A percentile compares a stretch with the other conserved stretches of the same genome.
These are phyloP conservation scores for Struthio camelus DNA, from an alignment of 2,113 vertebrate genomes.

Conservation along the genomic window DNA sequence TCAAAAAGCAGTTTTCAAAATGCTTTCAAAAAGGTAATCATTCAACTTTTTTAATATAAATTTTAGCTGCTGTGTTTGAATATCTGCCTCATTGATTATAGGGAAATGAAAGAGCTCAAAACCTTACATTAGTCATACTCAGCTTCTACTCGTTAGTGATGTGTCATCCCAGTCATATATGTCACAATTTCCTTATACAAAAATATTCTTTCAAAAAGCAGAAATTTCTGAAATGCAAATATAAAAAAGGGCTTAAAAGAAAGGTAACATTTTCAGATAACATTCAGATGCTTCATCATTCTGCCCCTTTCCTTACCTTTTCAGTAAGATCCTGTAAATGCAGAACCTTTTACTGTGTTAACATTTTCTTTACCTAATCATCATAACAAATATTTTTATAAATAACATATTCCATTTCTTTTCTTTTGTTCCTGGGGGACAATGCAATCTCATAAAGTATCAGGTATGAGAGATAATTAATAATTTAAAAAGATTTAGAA, in stretches of 20 bases:
- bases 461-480: neutral
- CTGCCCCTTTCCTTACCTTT: neutral
- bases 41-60: neutral
- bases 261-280: neutral
- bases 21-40: neutral
- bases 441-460: neutral
- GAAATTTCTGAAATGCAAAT: neutral
- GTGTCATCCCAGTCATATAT: neutral
- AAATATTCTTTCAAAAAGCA: neutral
- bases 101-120: conserved; percentile 24
- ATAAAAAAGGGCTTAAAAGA: neutral
- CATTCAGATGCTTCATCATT: neutral
- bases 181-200: neutral
- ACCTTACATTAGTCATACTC: neutral
- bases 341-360: conserved; percentile 19
- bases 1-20: neutral
- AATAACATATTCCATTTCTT: conserved; percentile 48
- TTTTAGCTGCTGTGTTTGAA: conserved; percentile 1
- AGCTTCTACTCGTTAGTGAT: neutral
- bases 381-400: conserved; percentile 4
- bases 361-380: conserved; percentile 43
- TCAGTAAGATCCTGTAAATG: neutral
- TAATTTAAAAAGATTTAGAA: neutral
- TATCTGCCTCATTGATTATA: conserved; percentile 15
- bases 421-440: neutral